A percentile compares a stretch with the other conserved stretches of the same genome.
These are phyloP conservation scores for Mionectes macconnelli DNA, from an alignment of 2,113 vertebrate species.

Conservation along the genomic window DNA sequence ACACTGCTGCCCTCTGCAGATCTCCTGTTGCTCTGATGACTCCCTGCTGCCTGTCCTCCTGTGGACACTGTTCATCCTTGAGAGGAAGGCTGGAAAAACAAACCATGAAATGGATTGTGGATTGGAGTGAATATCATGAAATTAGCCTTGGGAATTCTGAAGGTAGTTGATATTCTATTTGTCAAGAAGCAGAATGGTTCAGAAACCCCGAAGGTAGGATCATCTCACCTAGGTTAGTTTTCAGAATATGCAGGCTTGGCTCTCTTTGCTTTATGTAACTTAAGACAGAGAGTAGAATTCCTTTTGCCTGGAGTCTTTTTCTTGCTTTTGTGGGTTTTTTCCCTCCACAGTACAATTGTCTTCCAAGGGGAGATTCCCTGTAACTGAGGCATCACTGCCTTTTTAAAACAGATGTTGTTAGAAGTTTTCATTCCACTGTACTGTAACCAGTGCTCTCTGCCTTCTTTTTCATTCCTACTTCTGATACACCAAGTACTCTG, in stretches of 20 bases:
- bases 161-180: background rate
- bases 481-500: accelerated
- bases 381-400: background rate
- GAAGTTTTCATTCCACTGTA: background rate
- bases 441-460: background rate
- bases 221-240: background rate
- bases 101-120: background rate
- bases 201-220: background rate
- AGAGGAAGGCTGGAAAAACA: background rate
- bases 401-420: background rate
- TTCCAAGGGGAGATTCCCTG: background rate
- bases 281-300: background rate
- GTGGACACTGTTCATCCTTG: background rate
- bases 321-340: background rate
- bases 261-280: background rate
- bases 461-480: background rate
- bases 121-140: background rate
- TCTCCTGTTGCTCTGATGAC: background rate
- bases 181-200: background rate
- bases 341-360: background rate
- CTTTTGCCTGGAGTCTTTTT: background rate
- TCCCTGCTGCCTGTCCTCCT: background rate
- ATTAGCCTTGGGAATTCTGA: background rate
- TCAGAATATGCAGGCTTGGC: background rate
- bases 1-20: constrained; percentile 43